phyloP scores from a whole-genome alignment of 1,140 invertebrate genomes.

The Notospermus geniculatus region DNA sequence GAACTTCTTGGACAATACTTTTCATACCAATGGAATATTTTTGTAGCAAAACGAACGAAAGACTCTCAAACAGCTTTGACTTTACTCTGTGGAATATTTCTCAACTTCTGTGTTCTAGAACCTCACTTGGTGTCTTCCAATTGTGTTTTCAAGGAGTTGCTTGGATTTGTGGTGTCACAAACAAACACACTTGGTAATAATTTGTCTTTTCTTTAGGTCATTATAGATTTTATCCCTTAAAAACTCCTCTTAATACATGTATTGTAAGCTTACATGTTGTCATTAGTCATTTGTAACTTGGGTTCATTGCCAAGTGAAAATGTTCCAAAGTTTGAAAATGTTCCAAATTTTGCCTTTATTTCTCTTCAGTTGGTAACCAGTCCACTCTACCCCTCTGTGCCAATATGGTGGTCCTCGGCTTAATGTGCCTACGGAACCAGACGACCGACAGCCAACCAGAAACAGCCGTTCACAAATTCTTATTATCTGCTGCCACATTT shows the following conservation, averaged over 20 bases:
- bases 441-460: no score
- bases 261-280: no score
- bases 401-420: conserved; percentile 77
- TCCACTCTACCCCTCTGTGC: conserved; percentile 74
- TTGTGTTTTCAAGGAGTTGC: conserved; percentile 70
- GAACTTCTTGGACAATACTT: conserved; percentile 76
- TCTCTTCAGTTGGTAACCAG: conserved; percentile 64
- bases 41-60: not conserved
- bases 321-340: no score
- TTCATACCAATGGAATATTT: conserved; percentile 72
- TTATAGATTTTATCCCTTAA: no score
- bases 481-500: not conserved
- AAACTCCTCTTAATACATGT: no score
- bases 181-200: conserved; percentile 76
- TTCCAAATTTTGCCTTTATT: no score
- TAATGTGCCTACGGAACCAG: conserved; percentile 75
- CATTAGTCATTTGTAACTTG: no score
- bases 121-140: conserved; percentile 76
- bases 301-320: no score
- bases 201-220: not conserved
- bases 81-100: conserved; percentile 84
- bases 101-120: conserved; percentile 88
- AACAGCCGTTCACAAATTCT: conserved; percentile 61
- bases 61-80: conserved; percentile 68
- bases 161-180: conserved; percentile 84